phyloP scores from a whole-genome alignment of 2,888 invertebrate genomes.

The Cephalotes varians region DNA sequence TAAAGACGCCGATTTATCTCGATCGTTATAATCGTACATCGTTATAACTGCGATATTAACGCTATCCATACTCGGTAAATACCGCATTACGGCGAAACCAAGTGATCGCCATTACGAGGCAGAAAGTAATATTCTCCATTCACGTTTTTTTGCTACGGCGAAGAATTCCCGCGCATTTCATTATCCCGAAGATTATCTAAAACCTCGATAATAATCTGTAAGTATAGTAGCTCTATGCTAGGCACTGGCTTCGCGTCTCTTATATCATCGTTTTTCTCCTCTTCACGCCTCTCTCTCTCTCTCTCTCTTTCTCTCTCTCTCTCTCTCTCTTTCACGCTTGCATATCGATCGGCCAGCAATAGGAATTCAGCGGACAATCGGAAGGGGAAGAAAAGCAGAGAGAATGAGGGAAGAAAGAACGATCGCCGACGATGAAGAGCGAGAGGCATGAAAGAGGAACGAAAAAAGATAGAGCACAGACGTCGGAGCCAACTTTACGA shows the following conservation, averaged over 20 bases:
- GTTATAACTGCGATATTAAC: constrained; percentile 22
- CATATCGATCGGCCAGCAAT: constrained; percentile 60
- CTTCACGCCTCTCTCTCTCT: neutral
- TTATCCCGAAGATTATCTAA: constrained; percentile 47
- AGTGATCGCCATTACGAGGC: neutral
- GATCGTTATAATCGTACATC: neutral
- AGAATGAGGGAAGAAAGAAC: constrained; percentile 22
- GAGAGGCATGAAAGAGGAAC: neutral
- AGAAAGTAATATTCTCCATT: constrained; percentile 36
- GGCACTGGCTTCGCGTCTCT: constrained; percentile 35
- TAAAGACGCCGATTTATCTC: neutral
- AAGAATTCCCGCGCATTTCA: constrained; percentile 22
- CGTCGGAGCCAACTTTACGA: neutral
- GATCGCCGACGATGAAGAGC: neutral
- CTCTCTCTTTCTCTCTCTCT: constrained; percentile 15
- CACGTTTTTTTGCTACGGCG: neutral
- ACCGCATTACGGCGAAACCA: neutral
- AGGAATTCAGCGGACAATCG: constrained; percentile 37
- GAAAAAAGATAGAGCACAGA: neutral
- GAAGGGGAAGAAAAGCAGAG: constrained; percentile 24
- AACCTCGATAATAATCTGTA: constrained; percentile 53
- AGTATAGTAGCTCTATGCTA: constrained; percentile 38
- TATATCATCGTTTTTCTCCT: constrained; percentile 23
- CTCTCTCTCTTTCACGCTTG: constrained; percentile 16
- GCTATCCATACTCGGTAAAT: constrained; percentile 21